Percentiles rank a stretch among this genome's conserved stretches.
These are phyloP conservation scores for Synanthedon andrenaeformis DNA, from an alignment of 2,888 invertebrate species.

Conservation along the genomic window DNA sequence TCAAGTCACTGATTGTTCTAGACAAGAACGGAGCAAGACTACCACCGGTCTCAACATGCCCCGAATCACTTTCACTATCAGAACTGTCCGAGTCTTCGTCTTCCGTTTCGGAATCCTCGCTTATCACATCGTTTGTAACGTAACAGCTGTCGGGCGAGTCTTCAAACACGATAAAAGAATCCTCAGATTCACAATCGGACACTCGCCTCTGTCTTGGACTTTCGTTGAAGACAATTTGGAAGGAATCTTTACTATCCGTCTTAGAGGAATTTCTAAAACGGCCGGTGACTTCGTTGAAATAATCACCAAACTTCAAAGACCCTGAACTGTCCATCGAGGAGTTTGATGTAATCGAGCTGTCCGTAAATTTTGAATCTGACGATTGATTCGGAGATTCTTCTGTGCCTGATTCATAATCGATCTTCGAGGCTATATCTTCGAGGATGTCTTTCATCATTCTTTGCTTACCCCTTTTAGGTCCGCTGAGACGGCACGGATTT, in stretches of 20 bases:
- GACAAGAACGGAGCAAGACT: constrained; percentile 31
- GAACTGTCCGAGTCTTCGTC: constrained; percentile 17
- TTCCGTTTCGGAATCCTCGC: constrained; percentile 15
- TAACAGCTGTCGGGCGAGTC: constrained; percentile 52
- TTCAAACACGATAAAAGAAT: constrained; percentile 69
- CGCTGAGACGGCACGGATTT: constrained; percentile 21
- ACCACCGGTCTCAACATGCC: constrained; percentile 15
- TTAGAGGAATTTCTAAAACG: constrained; percentile 37
- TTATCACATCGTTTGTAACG: constrained; percentile 50
- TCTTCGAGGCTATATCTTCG: constrained; percentile 36
- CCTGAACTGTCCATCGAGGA: neutral
- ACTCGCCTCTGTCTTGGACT: constrained; percentile 25
- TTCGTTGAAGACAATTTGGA: constrained; percentile 58
- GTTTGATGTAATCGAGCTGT: constrained; percentile 22
- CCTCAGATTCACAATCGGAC: constrained; percentile 71
- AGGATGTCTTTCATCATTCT: constrained; percentile 27
- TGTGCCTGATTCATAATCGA: constrained; percentile 9
- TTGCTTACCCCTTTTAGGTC: constrained; percentile 23
- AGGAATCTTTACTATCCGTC: constrained; percentile 50
- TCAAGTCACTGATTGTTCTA: constrained; percentile 45
- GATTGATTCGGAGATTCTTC: too few species aligned
- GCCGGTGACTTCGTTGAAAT: constrained; percentile 51
- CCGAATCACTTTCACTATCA: constrained; percentile 30
- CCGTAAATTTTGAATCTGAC: constrained; percentile 20
- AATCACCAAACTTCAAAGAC: constrained; percentile 11